These are phyloP conservation scores for Syrmaticus mikado DNA, from an alignment of 2,113 vertebrate genomes.

Conservation along the genomic window DNA sequence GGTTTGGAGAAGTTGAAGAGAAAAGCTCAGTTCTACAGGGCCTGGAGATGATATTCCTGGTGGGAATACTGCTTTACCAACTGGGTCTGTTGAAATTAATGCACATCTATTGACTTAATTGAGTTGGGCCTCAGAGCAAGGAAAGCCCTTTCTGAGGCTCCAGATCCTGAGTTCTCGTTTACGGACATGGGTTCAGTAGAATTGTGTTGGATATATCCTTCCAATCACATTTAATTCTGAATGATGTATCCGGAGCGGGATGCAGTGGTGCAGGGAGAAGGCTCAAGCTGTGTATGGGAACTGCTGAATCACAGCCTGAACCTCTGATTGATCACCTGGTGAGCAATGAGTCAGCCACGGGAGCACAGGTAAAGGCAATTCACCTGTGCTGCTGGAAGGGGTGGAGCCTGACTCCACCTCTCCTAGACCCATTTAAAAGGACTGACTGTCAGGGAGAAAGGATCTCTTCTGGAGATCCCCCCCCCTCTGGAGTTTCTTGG, in stretches of 20 bases:
- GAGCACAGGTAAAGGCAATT: too few relatives aligned
- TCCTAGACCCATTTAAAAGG: too few relatives aligned
- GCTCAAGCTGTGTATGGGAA: neutral
- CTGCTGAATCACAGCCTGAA: too few relatives aligned
- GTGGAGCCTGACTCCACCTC: too few relatives aligned
- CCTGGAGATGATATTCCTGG: neutral
- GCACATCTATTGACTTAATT: neutral
- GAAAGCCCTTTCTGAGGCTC: neutral
- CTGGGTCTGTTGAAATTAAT: neutral
- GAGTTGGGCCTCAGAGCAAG: neutral
- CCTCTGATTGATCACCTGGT: too few relatives aligned
- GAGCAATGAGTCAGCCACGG: too few relatives aligned
- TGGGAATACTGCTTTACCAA: neutral
- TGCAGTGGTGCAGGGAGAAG: neutral
- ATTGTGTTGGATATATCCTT: neutral
- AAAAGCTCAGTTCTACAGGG: neutral
- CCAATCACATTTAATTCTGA: neutral
- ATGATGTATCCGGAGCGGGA: neutral
- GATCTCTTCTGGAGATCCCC: too few relatives aligned
- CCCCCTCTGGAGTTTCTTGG: too few relatives aligned
- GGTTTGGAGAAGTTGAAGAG: neutral
- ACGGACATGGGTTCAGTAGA: accelerated
- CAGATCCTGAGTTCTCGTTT: neutral
- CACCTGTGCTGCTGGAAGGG: too few relatives aligned
- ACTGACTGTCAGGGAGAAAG: too few relatives aligned